These are phyloP conservation scores for Drosophila parabipectinata DNA, from an alignment of 1,140 invertebrate species.

Conservation along the genomic window DNA sequence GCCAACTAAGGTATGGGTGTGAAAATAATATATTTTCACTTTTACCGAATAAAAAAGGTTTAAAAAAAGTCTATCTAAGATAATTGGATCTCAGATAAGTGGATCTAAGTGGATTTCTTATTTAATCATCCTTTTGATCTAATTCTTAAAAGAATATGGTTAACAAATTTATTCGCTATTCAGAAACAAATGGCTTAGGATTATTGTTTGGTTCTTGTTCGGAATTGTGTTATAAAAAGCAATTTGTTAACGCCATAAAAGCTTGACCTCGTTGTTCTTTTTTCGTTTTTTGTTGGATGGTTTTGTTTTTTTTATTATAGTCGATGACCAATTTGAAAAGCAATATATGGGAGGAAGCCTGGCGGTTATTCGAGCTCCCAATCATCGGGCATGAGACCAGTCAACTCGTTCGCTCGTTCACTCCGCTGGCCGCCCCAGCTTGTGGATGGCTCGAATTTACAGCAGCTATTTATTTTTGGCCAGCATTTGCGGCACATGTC, in stretches of 20 bases:
- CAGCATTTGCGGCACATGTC: slow-evolving; percentile 76
- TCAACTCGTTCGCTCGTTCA: slow-evolving; percentile 22
- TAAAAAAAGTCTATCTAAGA: no score
- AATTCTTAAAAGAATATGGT: background rate
- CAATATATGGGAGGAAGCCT: slow-evolving; percentile 53
- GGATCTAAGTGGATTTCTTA: no score
- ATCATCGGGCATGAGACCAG: slow-evolving; percentile 38
- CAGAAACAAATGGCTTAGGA: slow-evolving; percentile 51
- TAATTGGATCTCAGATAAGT: no score
- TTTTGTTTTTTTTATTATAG: slow-evolving; percentile 63
- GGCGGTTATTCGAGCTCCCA: slow-evolving; percentile 17
- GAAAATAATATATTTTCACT: no score
- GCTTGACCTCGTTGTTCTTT: slow-evolving; percentile 41
- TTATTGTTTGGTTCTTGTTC: slow-evolving; percentile 47
- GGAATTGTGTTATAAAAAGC: slow-evolving; percentile 78
- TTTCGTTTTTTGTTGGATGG: slow-evolving; percentile 10
- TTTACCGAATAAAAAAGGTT: no score
- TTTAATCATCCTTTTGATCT: background rate
- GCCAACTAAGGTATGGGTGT: background rate
- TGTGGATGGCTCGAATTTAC: slow-evolving; percentile 62
- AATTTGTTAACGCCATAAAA: slow-evolving; percentile 81
- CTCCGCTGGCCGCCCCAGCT: slow-evolving; percentile 10
- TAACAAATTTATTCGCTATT: slow-evolving; percentile 5
- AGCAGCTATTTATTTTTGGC: slow-evolving; percentile 71
- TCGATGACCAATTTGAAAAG: slow-evolving; percentile 79